These are phyloP conservation scores for Pelodytes ibericus DNA, from an alignment of 2,797 vertebrate genomes.

Conservation along the genomic window DNA sequence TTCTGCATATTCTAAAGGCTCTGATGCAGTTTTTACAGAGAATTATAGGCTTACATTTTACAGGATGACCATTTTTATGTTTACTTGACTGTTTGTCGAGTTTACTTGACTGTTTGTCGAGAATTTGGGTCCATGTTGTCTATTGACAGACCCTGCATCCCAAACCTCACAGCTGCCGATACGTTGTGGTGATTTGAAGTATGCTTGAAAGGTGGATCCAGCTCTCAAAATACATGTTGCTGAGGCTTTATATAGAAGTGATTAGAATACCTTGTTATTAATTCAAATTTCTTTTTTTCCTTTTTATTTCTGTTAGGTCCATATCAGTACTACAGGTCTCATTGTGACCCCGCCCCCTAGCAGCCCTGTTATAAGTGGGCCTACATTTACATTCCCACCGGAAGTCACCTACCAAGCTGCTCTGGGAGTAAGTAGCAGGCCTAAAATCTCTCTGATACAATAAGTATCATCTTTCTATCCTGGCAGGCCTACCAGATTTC, in stretches of 20 bases:
- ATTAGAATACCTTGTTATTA: not conserved
- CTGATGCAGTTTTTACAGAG: too few species aligned
- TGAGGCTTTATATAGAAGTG: not conserved
- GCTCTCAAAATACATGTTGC: too few species aligned
- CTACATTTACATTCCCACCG: slow-evolving; percentile 91
- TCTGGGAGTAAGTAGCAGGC: slow-evolving; percentile 72
- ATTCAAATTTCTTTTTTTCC: slow-evolving; percentile 34
- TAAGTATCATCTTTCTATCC: not conserved
- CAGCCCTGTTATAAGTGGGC: slow-evolving; percentile 93
- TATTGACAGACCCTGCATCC: too few species aligned
- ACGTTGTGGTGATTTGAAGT: too few species aligned
- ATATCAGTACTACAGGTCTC: slow-evolving; percentile 94
- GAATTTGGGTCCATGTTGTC: too few species aligned
- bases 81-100: too few species aligned
- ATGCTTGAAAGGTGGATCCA: too few species aligned
- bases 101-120: too few species aligned
- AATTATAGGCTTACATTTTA: too few species aligned
- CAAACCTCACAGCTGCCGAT: too few species aligned
- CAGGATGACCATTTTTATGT: too few species aligned
- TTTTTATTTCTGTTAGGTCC: slow-evolving; percentile 78
- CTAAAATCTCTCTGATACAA: not conserved
- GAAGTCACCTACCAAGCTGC: slow-evolving; percentile 86
- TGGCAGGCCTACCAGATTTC: not conserved
- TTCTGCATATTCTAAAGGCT: too few species aligned
- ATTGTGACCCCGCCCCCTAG: slow-evolving; percentile 97